Percentiles rank a stretch among this genome's conserved stretches.
Evolutionary conservation across 2,888 invertebrate genomes (phyloP).

Genomic region (Ceratothoa steindachneri): DNA sequence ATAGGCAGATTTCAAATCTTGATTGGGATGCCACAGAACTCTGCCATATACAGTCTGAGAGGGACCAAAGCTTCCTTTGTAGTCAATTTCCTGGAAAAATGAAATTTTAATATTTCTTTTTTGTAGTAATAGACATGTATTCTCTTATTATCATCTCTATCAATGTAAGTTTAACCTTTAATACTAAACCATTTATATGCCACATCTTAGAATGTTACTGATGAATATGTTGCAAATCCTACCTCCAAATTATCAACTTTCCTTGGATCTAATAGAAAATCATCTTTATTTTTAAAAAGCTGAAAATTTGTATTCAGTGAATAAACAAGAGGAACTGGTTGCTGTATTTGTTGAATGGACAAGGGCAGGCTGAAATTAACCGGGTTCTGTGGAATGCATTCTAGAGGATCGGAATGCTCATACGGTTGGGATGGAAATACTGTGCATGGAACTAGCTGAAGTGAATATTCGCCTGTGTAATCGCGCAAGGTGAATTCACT

Average conservation of each 20-base stretch:
- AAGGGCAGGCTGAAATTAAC: conserved; percentile 51
- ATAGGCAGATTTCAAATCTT: conserved; percentile 54
- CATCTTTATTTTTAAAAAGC: conserved; percentile 52
- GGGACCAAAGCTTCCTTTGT: conserved; percentile 51
- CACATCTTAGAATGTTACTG: no score
- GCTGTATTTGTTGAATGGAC: conserved; percentile 54
- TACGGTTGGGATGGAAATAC: conserved; percentile 49
- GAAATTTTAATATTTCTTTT: no score
- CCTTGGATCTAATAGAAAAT: conserved; percentile 52
- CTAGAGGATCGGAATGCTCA: conserved; percentile 10
- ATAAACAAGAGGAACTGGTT: conserved; percentile 54
- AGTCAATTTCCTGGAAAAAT: conserved; percentile 50
- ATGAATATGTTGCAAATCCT: no score
- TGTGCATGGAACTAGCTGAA: conserved; percentile 53
- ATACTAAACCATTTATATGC: no score
- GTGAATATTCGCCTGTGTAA: conserved; percentile 54
- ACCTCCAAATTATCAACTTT: conserved; percentile 47
- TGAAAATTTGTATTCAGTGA: conserved; percentile 54
- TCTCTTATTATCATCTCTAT: not conserved
- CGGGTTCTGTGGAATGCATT: conserved; percentile 52
- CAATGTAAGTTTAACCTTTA: no score
- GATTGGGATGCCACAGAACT: conserved; percentile 54
- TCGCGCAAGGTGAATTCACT: conserved; percentile 54
- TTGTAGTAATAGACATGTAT: not conserved
- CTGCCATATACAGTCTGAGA: conserved; percentile 53